Evolutionary conservation across 2,113 vertebrate species (phyloP).

Genomic region (Trachemys scripta): DNA sequence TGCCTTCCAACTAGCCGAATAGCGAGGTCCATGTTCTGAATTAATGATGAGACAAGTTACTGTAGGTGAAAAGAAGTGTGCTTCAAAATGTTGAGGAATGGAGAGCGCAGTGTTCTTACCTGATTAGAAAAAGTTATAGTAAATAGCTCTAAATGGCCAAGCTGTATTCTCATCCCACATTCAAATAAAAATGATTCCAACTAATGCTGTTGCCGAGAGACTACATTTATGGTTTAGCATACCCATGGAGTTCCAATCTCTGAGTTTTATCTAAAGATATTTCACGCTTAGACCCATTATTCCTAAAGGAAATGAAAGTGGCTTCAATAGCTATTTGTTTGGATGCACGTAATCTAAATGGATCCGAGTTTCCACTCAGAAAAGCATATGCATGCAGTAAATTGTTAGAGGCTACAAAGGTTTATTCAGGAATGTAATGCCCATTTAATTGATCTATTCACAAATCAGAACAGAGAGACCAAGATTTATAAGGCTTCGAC

Average conservation of each 20-base stretch:
- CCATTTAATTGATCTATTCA: conserved; percentile 65
- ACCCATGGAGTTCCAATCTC: not conserved
- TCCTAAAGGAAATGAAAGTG: conserved; percentile 31
- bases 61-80: not conserved
- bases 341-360: not conserved
- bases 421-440: conserved; percentile 51
- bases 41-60: not conserved
- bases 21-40: not conserved
- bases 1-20: not conserved
- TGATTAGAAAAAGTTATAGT: not conserved
- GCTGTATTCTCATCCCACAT: not conserved
- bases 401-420: conserved; percentile 48
- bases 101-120: not conserved
- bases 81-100: not conserved
- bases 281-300: not conserved
- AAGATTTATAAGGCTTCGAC: conserved; percentile 59
- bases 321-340: conserved; percentile 48
- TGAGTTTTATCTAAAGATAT: conserved; percentile 26
- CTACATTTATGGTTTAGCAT: not conserved
- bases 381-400: conserved; percentile 23
- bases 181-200: not conserved
- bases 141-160: not conserved
- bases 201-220: not conserved
- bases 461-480: conserved; percentile 51
- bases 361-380: not conserved